phyloP scores from a whole-genome alignment of 2,888 invertebrate genomes.

The Caenorhabditis becei region DNA sequence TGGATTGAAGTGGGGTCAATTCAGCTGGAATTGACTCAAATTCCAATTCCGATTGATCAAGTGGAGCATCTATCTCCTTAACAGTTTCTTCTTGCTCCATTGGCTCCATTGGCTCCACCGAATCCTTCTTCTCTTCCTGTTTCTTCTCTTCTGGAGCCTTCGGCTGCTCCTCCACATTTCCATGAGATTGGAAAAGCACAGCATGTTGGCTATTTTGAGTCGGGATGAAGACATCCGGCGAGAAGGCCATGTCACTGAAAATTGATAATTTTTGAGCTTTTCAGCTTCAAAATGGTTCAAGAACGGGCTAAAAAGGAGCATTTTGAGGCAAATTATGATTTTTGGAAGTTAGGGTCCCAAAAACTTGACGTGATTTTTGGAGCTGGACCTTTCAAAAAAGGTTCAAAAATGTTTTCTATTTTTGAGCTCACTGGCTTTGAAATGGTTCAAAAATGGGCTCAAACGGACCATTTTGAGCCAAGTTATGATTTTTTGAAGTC shows the following conservation, averaged over 20 bases:
- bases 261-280: neutral
- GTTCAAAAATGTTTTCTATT: too few species aligned
- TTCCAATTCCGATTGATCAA: neutral
- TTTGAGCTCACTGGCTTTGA: too few species aligned
- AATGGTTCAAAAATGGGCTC: too few species aligned
- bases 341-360: neutral
- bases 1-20: neutral
- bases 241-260: conserved; percentile 9
- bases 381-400: too few species aligned
- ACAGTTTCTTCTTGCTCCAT: neutral
- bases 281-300: neutral
- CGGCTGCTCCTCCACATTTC: too few species aligned
- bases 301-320: too few species aligned
- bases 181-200: neutral
- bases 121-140: neutral
- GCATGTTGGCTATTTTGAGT: neutral
- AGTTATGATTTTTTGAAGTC: too few species aligned
- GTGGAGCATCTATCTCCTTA: neutral
- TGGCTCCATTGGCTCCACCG: neutral
- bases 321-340: too few species aligned
- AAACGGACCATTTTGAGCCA: too few species aligned
- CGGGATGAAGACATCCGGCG: neutral
- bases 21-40: neutral
- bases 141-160: too few species aligned
- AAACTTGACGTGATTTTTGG: too few species aligned